phyloP scores from a whole-genome alignment of 2,113 vertebrate species.

The Columba janthina region DNA sequence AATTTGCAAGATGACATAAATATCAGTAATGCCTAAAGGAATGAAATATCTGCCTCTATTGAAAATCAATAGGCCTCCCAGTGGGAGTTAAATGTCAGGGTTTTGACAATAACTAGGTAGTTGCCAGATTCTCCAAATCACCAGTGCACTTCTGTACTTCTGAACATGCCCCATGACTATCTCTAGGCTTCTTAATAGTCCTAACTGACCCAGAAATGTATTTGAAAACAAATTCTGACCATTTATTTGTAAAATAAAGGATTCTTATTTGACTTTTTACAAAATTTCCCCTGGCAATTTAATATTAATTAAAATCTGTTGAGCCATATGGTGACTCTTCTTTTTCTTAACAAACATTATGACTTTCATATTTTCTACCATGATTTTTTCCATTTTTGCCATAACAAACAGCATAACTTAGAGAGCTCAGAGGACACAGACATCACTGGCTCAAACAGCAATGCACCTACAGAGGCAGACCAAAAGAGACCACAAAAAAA shows the following conservation, averaged over 20 bases:
- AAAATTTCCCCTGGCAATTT: conserved; percentile 20
- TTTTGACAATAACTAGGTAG: neutral
- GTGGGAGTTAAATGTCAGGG: neutral
- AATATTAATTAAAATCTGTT: conserved; percentile 65
- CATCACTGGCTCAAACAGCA: neutral
- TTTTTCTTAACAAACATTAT: conserved; percentile 52
- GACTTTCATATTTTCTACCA: conserved; percentile 16
- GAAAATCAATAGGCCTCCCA: neutral
- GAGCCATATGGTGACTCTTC: conserved; percentile 40
- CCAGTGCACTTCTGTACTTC: neutral
- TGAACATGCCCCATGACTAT: neutral
- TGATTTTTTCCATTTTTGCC: conserved; percentile 9
- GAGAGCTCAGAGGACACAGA: neutral
- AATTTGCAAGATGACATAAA: neutral
- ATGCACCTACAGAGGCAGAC: neutral
- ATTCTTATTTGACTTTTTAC: conserved; percentile 39
- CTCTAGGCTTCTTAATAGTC: neutral
- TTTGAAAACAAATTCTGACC: conserved; percentile 13
- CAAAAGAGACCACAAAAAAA: neutral
- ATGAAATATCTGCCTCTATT: neutral
- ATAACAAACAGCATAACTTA: conserved; percentile 37
- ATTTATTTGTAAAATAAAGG: conserved; percentile 45
- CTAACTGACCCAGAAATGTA: neutral
- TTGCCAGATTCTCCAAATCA: neutral
- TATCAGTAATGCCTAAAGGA: neutral